Conservation (phyloP, 2,113 vertebrate species). For the Chaetops frenatus region DNA sequence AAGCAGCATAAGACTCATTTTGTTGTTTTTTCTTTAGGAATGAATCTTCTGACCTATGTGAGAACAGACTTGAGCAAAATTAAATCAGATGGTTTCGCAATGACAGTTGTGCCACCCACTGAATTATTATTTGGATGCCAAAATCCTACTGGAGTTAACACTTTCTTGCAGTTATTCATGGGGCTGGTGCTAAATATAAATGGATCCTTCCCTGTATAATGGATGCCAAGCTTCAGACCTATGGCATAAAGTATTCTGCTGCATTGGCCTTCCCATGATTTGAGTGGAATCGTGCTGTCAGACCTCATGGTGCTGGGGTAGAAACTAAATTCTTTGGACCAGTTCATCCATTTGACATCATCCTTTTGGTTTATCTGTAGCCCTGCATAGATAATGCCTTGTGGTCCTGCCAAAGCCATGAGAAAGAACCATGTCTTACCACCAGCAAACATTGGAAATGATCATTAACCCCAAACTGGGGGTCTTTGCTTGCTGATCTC, state of each 20-base stretch:
- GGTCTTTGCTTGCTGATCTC: constrained; percentile 20
- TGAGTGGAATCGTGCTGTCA: constrained; percentile 43
- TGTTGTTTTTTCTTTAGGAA: constrained; percentile 66
- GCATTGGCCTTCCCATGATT: constrained; percentile 31
- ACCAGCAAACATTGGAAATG: constrained; percentile 32
- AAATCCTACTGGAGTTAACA: constrained; percentile 62
- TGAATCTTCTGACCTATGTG: constrained; percentile 64
- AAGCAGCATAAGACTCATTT: constrained; percentile 61
- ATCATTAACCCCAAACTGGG: background rate
- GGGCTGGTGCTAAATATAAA: constrained; percentile 55
- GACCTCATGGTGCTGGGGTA: constrained; percentile 37
- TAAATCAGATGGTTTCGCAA: constrained; percentile 65
- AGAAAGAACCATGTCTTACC: constrained; percentile 10
- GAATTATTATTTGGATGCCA: constrained; percentile 65
- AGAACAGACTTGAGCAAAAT: constrained; percentile 63
- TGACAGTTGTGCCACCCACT: constrained; percentile 64
- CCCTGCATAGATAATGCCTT: background rate
- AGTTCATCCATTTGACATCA: constrained; percentile 42
- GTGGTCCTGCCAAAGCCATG: constrained; percentile 31
- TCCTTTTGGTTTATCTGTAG: background rate
- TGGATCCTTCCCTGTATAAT: constrained; percentile 56
- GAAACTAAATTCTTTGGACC: constrained; percentile 39
- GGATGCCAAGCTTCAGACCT: constrained; percentile 63
- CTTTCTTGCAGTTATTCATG: constrained; percentile 54
- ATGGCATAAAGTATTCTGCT: constrained; percentile 54